Conservation (phyloP, 1,140 invertebrate species). For the Diachasmimorpha longicaudata region DNA sequence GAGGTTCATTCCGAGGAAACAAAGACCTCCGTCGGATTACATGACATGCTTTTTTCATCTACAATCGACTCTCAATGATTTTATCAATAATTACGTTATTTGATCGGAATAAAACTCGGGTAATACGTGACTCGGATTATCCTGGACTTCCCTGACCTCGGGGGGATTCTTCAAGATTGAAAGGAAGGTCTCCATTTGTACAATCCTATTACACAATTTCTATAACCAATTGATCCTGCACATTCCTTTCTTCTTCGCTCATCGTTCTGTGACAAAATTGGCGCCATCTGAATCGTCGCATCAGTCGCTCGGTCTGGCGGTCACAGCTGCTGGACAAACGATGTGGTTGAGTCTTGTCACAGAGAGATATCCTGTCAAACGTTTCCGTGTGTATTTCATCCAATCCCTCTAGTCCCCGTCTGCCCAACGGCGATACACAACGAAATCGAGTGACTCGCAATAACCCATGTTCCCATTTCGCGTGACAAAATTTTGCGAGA, state of each 20-base stretch:
- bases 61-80: too few species aligned
- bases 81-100: too few species aligned
- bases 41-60: too few species aligned
- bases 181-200: too few species aligned
- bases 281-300: background rate
- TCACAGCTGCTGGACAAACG: constrained; percentile 28
- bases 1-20: background rate
- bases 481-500: background rate
- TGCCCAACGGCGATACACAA: background rate
- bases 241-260: too few species aligned
- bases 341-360: constrained; percentile 31
- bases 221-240: too few species aligned
- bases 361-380: constrained; percentile 13
- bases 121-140: too few species aligned
- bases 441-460: background rate
- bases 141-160: too few species aligned
- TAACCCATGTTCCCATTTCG: background rate
- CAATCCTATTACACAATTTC: too few species aligned
- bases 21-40: background rate
- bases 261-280: background rate
- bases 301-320: background rate
- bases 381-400: background rate
- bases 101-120: too few species aligned
- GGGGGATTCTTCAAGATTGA: too few species aligned
- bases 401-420: background rate